Conservation (phyloP, 2,888 invertebrate species). For the Apodemia hepburni region DNA sequence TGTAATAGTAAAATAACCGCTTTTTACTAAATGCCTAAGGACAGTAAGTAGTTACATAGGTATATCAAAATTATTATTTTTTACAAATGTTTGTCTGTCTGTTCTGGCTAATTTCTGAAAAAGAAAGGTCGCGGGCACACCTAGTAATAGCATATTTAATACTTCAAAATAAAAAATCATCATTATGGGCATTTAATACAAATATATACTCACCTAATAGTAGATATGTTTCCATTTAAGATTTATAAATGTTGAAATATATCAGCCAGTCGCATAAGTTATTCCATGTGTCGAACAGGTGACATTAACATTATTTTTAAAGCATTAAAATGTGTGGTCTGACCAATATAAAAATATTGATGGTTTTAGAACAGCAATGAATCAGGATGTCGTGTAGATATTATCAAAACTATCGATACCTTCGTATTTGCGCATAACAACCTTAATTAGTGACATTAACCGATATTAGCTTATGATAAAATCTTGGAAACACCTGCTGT, state of each 20-base stretch:
- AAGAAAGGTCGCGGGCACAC: no score
- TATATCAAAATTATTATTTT: no score
- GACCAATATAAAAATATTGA: neutral
- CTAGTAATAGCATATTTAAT: no score
- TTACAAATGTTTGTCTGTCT: no score
- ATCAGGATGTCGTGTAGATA: slow-evolving; percentile 5
- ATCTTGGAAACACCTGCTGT: slow-evolving; percentile 56
- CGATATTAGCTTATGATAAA: slow-evolving; percentile 59
- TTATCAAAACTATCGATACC: neutral
- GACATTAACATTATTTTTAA: neutral
- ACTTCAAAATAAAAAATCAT: no score
- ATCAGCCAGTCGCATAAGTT: neutral
- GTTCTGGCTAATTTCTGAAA: no score
- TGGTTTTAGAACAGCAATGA: neutral
- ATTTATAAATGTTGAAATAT: neutral
- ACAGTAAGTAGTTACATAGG: no score
- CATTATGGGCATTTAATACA: no score
- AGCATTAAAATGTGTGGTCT: slow-evolving; percentile 11
- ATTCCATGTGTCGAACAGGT: neutral
- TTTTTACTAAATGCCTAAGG: no score
- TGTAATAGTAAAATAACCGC: no score
- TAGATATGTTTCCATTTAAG: no score
- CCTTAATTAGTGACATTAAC: slow-evolving; percentile 58
- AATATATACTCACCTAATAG: no score
- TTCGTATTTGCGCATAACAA: slow-evolving; percentile 16